These are phyloP conservation scores for Zeus faber DNA, from an alignment of 2,113 vertebrate genomes.

Conservation along the genomic window DNA sequence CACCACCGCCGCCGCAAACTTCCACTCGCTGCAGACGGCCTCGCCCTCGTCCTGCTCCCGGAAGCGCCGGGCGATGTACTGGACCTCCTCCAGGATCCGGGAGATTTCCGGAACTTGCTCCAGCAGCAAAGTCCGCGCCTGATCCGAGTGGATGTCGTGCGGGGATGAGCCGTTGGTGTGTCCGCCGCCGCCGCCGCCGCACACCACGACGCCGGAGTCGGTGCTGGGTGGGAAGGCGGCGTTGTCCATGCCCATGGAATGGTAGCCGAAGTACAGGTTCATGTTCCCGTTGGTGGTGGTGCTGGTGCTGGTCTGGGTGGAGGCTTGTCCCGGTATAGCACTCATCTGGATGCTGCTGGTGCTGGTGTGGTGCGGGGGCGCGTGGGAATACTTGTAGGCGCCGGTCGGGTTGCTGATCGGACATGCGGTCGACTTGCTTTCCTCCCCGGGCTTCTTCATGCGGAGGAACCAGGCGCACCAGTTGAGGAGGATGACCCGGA, in stretches of 20 bases:
- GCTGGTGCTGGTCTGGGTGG: slow-evolving; percentile 43
- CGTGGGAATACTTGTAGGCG: slow-evolving; percentile 74
- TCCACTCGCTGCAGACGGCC: slow-evolving; percentile 87
- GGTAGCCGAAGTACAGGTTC: slow-evolving; percentile 78
- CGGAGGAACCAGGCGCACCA: slow-evolving; percentile 90
- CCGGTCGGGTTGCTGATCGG: slow-evolving; percentile 25
- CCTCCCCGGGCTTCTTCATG: slow-evolving; percentile 87
- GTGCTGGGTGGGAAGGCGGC: slow-evolving; percentile 72
- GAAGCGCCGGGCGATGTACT: slow-evolving; percentile 83
- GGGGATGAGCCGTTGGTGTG: too few species aligned
- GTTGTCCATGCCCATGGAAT: slow-evolving; percentile 68
- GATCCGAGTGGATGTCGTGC: slow-evolving; percentile 67
- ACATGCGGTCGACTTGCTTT: too few species aligned
- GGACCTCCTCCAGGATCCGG: slow-evolving; percentile 83
- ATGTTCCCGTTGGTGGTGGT: slow-evolving; percentile 76
- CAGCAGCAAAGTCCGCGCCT: slow-evolving; percentile 61
- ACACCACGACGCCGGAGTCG: slow-evolving; percentile 67
- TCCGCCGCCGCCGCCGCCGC: slow-evolving; percentile 47
- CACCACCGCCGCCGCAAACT: slow-evolving; percentile 88
- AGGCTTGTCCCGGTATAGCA: slow-evolving; percentile 68
- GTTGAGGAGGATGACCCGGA: slow-evolving; percentile 80
- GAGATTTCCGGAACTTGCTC: slow-evolving; percentile 76
- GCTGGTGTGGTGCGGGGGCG: slow-evolving; percentile 70
- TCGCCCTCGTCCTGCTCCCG: slow-evolving; percentile 82
- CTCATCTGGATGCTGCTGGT: slow-evolving; percentile 80